Evolutionary conservation across 2,888 invertebrate genomes (phyloP).

Genomic region (Eupithecia insigniata): DNA sequence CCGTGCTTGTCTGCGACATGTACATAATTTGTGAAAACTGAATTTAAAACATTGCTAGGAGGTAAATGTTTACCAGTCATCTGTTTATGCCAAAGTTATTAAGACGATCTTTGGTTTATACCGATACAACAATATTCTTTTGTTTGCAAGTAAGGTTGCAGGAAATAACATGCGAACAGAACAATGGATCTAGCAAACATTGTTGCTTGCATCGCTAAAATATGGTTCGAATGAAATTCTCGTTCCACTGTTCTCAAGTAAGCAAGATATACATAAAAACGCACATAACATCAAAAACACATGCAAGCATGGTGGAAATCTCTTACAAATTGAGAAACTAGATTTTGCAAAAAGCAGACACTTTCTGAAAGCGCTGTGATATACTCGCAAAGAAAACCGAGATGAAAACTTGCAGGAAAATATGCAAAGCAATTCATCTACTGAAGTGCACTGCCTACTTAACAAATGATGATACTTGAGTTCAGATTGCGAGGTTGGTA

Average conservation of each 20-base stretch:
- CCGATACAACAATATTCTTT: conserved; percentile 57
- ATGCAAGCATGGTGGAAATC: conserved; percentile 32
- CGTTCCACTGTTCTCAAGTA: background rate
- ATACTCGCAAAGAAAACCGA: conserved; percentile 51
- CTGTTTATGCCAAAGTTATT: conserved; percentile 44
- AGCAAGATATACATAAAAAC: background rate
- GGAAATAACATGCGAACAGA: conserved; percentile 55
- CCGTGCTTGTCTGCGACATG: background rate
- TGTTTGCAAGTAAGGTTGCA: conserved; percentile 42
- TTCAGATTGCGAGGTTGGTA: conserved; percentile 14
- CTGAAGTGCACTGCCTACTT: conserved; percentile 45
- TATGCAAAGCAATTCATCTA: conserved; percentile 58
- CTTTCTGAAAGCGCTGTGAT: conserved; percentile 51
- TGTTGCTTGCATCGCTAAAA: conserved; percentile 46
- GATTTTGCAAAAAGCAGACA: conserved; percentile 44
- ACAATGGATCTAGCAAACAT: conserved; percentile 60
- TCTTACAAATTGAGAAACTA: conserved; percentile 33
- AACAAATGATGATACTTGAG: conserved; percentile 40
- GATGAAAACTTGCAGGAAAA: conserved; percentile 53
- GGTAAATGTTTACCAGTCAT: conserved; percentile 40
- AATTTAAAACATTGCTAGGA: conserved; percentile 24
- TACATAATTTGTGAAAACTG: background rate
- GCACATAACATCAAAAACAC: conserved; percentile 17
- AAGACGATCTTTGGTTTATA: too few relatives aligned
- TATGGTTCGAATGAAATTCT: conserved; percentile 14